phyloP scores from a whole-genome alignment of 2,113 vertebrate genomes.

The Vireo altiloquus region DNA sequence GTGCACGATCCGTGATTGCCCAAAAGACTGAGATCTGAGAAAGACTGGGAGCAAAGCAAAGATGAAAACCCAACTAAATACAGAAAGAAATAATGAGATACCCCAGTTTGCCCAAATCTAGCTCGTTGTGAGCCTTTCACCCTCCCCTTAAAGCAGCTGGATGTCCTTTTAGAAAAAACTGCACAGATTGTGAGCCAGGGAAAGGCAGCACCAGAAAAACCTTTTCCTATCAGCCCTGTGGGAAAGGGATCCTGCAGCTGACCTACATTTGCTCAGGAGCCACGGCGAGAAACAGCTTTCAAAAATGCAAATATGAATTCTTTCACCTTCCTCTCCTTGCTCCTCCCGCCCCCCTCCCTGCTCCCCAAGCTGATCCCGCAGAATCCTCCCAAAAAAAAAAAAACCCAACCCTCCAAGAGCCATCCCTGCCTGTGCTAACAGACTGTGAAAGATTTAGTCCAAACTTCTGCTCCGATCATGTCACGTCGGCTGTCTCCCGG shows the following conservation, averaged over 20 bases:
- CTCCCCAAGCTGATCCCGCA: neutral
- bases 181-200: neutral
- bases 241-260: neutral
- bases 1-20: neutral
- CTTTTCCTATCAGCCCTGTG: neutral
- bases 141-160: neutral
- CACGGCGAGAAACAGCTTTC: neutral
- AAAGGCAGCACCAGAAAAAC: neutral
- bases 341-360: neutral
- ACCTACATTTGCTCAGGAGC: slow-evolving; percentile 8
- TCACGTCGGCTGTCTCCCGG: slow-evolving; percentile 9
- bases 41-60: neutral
- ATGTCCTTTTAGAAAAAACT: neutral
- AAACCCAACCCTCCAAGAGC: neutral
- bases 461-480: slow-evolving; percentile 64
- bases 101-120: neutral
- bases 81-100: neutral
- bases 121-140: neutral
- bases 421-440: slow-evolving; percentile 49
- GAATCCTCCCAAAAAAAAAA: neutral
- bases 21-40: neutral
- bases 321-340: neutral
- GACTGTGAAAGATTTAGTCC: slow-evolving; percentile 72
- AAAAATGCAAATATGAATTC: neutral
- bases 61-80: neutral